These are phyloP conservation scores for Calameuta pallipes DNA, from an alignment of 2,888 invertebrate species.

Conservation along the genomic window DNA sequence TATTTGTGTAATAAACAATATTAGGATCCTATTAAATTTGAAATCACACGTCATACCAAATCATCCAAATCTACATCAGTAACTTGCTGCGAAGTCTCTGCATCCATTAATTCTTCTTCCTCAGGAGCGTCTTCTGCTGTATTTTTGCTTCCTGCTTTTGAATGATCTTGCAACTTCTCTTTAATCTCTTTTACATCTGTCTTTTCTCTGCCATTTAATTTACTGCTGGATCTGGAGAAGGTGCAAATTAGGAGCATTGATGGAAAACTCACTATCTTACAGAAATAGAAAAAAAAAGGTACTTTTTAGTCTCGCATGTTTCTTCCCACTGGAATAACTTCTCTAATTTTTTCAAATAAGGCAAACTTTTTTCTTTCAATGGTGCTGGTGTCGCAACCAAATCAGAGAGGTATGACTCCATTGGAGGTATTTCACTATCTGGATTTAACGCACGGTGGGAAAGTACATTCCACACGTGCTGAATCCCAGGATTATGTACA, in stretches of 20 bases:
- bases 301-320: neutral
- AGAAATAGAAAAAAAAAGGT: neutral
- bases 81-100: no score
- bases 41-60: neutral
- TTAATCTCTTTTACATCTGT: neutral
- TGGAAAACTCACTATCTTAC: neutral
- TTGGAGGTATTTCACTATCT: constrained; percentile 37
- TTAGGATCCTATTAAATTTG: neutral
- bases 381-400: constrained; percentile 34
- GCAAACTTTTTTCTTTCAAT: constrained; percentile 26
- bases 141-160: neutral
- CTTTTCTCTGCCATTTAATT: neutral
- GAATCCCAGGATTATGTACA: constrained; percentile 41
- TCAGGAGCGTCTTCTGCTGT: neutral
- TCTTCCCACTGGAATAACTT: constrained; percentile 34
- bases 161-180: neutral
- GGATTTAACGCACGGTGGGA: constrained; percentile 48
- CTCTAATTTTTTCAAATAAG: constrained; percentile 27
- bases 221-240: neutral
- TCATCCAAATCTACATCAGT: no score
- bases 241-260: neutral
- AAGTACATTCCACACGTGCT: constrained; percentile 46
- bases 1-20: neutral
- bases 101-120: neutral
- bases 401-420: constrained; percentile 36